These are phyloP conservation scores for Marcusenius ussheri DNA, from an alignment of 2,113 vertebrate species.

Conservation along the genomic window DNA sequence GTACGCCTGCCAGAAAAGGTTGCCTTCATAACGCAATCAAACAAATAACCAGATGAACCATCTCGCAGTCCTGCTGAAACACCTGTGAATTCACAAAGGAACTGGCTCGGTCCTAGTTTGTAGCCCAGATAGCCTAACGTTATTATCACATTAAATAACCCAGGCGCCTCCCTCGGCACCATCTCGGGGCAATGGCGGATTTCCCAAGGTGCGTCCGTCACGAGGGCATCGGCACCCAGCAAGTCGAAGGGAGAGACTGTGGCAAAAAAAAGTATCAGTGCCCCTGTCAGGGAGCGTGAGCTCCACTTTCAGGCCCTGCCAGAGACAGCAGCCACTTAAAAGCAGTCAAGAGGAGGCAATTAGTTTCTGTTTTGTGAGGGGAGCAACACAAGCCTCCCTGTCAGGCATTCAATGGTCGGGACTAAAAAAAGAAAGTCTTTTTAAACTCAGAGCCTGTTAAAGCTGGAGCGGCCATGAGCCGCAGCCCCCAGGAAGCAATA, in stretches of 20 bases:
- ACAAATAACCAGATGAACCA: not conserved
- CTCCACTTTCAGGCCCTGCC: not conserved
- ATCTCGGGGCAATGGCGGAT: not conserved
- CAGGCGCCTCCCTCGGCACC: not conserved
- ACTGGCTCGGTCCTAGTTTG: not conserved
- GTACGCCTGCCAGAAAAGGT: not conserved
- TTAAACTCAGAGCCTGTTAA: not conserved
- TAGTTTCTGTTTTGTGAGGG: not conserved
- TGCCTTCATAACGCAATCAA: not conserved
- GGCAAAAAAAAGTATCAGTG: not conserved
- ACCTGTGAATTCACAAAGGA: not conserved
- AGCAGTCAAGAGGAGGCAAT: not conserved
- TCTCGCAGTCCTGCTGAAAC: not conserved
- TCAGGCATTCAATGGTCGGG: not conserved
- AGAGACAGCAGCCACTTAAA: constrained; percentile 8
- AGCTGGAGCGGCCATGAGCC: constrained; percentile 16
- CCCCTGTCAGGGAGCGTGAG: not conserved
- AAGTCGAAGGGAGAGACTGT: not conserved
- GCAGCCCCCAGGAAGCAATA: constrained; percentile 27
- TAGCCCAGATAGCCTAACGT: not conserved
- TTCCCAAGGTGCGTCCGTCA: not conserved
- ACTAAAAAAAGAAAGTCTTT: constrained; percentile 16
- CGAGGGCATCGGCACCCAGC: not conserved
- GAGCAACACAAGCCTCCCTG: not conserved
- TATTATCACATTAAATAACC: not conserved